Conservation (phyloP, 2,888 invertebrate species). For the Diarsia dahlii region DNA sequence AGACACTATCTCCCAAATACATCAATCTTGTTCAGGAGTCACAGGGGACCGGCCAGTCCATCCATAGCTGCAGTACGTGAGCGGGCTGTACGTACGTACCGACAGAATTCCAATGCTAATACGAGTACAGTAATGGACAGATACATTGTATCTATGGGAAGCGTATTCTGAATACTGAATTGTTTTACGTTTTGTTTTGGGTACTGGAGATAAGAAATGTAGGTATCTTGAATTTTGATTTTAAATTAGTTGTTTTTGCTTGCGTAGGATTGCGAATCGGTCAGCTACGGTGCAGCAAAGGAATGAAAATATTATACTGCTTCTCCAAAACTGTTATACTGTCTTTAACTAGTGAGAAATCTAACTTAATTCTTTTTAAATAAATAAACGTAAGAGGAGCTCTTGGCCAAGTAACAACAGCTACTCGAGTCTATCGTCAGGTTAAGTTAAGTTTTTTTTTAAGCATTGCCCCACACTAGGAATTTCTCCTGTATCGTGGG, state of each 20-base stretch:
- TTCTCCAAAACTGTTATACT: not conserved
- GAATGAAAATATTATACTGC: not conserved
- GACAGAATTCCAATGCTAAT: constrained; percentile 78
- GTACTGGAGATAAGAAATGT: constrained; percentile 8
- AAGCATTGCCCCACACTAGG: too few relatives aligned
- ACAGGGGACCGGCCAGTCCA: constrained; percentile 73
- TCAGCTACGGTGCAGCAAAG: not conserved
- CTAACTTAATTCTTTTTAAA: not conserved
- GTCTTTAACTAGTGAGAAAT: not conserved
- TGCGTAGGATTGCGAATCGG: too few relatives aligned
- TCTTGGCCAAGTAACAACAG: too few relatives aligned
- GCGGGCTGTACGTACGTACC: constrained; percentile 70
- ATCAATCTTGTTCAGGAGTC: constrained; percentile 87
- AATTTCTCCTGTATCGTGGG: too few relatives aligned
- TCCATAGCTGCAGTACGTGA: constrained; percentile 73
- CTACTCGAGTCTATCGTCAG: too few relatives aligned
- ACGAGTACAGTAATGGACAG: constrained; percentile 74
- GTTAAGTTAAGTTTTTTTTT: too few relatives aligned
- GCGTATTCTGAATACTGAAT: constrained; percentile 58
- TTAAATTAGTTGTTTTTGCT: constrained; percentile 35
- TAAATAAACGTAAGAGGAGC: not conserved
- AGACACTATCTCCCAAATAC: constrained; percentile 76
- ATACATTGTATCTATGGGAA: constrained; percentile 56
- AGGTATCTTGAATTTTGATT: constrained; percentile 25
- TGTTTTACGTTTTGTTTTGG: constrained; percentile 46